Evolutionary conservation across 2,888 invertebrate genomes (phyloP), one percentile per base, ranked within the genome.

Genomic region (Plagodis pulveraria): DNA sequence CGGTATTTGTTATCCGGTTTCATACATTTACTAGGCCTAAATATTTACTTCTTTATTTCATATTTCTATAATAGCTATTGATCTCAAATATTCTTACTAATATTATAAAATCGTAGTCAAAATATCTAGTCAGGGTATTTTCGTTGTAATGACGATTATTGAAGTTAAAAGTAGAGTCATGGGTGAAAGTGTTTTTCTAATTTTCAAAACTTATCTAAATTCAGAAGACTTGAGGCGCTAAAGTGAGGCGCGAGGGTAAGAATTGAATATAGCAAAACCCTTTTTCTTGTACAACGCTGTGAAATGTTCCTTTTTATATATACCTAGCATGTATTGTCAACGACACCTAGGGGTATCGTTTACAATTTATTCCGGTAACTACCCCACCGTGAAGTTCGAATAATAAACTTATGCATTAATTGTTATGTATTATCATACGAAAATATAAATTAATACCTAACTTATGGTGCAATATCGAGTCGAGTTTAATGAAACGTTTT

Each of bases 11-110:
- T 22, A 22, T 22, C 22, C 22, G 22, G 22, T 22, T 22, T 22
- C 22, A 22, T 22, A 22, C 22, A 22, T 77, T 77, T 72, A 75
- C 57, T 56, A 53, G 61, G 63, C 69, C 70, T 22, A 22, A 74
- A 53, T 71, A 72, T 72, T 70, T 69, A 74, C 75, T 81, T 79
- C 76, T 75, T 68, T 4, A 36, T 72, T 74, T 62, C 69, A 74
- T 73, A 66, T 65, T 67, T 71, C 50, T 50, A 45, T 22, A 22
- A 1, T 22, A 22, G 4, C 22, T 2, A 22, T 22, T 22, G 22
- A 22, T 22, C 22, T 22, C 22, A 22, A 22, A 36, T 45, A 48
- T 41, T 45, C 8, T 56, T 40, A 42, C 34, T 5, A 36, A 38
- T 35, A 12, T 35, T n/a, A 34, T 40, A 33, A 63, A 65, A 65